phyloP scores from a whole-genome alignment of 2,797 vertebrate genomes.

The Mormyrops boulengeri region DNA sequence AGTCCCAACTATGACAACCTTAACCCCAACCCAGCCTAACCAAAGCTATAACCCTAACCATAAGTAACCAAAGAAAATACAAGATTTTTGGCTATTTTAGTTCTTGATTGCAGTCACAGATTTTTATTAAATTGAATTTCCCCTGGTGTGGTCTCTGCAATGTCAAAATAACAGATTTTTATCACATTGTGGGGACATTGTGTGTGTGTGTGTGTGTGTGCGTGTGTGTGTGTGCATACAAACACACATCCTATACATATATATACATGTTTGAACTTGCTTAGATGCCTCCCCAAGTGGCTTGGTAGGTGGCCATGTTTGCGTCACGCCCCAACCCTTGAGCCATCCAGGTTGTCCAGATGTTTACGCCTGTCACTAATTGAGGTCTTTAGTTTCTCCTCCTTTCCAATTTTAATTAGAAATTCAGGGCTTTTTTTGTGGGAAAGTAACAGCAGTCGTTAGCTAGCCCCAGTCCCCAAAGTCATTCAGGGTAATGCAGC shows the following conservation, averaged over 20 bases:
- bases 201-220: too few species aligned
- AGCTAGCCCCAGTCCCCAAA: conserved; percentile 15
- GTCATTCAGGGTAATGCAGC: conserved; percentile 15
- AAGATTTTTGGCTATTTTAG: not conserved
- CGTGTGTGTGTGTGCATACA: too few species aligned
- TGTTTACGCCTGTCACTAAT: conserved; percentile 31
- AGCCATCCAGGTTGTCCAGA: conserved; percentile 23
- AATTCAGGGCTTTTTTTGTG: conserved; percentile 6
- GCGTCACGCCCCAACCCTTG: not conserved
- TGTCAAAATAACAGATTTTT: too few species aligned
- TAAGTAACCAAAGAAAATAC: not conserved
- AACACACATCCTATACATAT: too few species aligned
- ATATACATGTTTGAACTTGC: not conserved
- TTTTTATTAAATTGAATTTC: not conserved
- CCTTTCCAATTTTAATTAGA: conserved; percentile 37
- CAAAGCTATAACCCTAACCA: not conserved
- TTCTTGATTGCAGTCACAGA: not conserved
- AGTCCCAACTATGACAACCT: not conserved
- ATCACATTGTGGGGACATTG: too few species aligned
- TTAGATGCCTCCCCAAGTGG: not conserved
- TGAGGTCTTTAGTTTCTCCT: conserved; percentile 33
- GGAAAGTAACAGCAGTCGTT: conserved; percentile 22
- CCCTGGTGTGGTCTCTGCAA: too few species aligned
- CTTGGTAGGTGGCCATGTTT: not conserved
- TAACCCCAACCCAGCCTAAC: not conserved